These are phyloP conservation scores for Rhagoletis zephyria DNA, from an alignment of 1,140 invertebrate species.

Conservation along the genomic window DNA sequence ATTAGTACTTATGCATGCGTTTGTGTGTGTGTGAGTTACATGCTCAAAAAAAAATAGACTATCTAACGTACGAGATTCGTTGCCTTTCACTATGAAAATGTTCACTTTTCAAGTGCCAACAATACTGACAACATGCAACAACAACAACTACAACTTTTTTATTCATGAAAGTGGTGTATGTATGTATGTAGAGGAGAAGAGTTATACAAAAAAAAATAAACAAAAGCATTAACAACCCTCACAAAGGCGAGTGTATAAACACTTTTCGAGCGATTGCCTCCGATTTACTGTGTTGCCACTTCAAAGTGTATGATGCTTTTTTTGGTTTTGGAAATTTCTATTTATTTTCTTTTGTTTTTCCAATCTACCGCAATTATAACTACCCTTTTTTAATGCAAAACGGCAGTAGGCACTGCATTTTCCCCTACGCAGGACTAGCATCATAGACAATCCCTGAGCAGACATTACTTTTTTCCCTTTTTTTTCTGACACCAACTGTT, in stretches of 20 bases:
- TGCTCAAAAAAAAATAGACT: not conserved
- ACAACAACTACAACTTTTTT: not conserved
- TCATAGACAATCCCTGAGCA: not conserved
- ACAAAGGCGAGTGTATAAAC: slow-evolving; percentile 45
- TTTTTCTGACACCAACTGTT: not conserved
- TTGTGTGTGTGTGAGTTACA: not conserved
- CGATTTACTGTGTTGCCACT: slow-evolving; percentile 43
- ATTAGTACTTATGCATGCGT: too few species aligned
- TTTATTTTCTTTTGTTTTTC: not conserved
- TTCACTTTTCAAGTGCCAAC: not conserved
- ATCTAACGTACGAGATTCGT: not conserved
- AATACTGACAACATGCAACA: not conserved
- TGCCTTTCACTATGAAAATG: too few species aligned
- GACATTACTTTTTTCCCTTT: not conserved
- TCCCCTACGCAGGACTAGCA: not conserved
- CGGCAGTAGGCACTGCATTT: not conserved
- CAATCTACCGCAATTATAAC: not conserved
- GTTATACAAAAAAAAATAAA: not conserved
- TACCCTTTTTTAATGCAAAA: slow-evolving; percentile 21
- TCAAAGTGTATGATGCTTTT: slow-evolving; percentile 28
- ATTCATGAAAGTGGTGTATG: not conserved
- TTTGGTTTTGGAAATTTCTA: not conserved
- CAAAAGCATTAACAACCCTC: slow-evolving; percentile 36
- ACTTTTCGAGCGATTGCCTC: slow-evolving; percentile 49
- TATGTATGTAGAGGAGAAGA: not conserved